Evolutionary conservation across 1,140 invertebrate species (phyloP).

Genomic region (Papilio xuthus): DNA sequence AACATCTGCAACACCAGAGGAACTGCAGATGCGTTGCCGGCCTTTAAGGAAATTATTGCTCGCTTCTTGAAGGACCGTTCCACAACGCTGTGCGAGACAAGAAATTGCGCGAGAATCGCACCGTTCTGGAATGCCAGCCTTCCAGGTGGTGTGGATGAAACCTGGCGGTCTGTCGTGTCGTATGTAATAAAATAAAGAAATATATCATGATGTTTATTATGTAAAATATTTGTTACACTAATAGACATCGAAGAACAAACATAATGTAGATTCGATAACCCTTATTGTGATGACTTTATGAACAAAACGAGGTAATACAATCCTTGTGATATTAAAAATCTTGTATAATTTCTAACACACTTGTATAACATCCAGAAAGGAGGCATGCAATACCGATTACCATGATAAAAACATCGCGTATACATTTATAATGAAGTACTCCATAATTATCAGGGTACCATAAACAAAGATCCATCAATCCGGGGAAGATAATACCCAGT

Average conservation of each 20-base stretch:
- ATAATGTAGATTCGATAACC: neutral
- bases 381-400: constrained; percentile 77
- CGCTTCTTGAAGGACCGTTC: too few relatives aligned
- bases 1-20: too few relatives aligned
- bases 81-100: too few relatives aligned
- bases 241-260: neutral
- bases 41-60: too few relatives aligned
- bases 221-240: neutral
- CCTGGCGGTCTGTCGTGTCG: too few relatives aligned
- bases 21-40: too few relatives aligned
- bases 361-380: constrained; percentile 78
- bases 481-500: constrained; percentile 92
- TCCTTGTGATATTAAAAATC: neutral
- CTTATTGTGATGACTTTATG: neutral
- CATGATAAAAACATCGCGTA: constrained; percentile 83
- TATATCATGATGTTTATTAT: neutral
- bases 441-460: constrained; percentile 81
- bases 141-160: too few relatives aligned
- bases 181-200: neutral
- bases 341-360: constrained; percentile 60
- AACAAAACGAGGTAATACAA: neutral
- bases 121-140: too few relatives aligned
- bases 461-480: constrained; percentile 88
- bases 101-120: too few relatives aligned
- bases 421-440: constrained; percentile 66